These are phyloP conservation scores for Orthonevra nobilis DNA, from an alignment of 2,888 invertebrate genomes.

Conservation along the genomic window DNA sequence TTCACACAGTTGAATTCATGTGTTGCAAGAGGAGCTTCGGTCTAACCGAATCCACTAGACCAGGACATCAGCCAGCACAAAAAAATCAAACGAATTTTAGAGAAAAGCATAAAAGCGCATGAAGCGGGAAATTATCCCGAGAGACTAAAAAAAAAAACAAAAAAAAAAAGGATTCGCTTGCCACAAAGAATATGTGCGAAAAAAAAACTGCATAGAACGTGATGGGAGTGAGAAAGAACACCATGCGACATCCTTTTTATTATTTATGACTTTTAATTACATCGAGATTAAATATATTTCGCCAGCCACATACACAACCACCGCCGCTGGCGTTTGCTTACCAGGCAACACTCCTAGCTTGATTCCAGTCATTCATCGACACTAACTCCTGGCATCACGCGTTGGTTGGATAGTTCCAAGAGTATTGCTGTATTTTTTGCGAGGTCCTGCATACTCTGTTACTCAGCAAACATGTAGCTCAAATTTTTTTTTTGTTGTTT, in stretches of 20 bases:
- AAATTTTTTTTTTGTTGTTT: not conserved
- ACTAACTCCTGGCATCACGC: conserved; percentile 52
- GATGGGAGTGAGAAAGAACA: not conserved
- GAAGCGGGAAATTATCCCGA: conserved; percentile 54
- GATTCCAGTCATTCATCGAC: conserved; percentile 42
- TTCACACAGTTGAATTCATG: conserved; percentile 53
- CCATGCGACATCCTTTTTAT: conserved; percentile 63
- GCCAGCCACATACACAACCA: conserved; percentile 15
- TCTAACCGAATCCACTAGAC: conserved; percentile 20
- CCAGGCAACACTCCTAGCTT: no score
- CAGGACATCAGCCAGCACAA: not conserved
- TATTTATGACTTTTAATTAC: conserved; percentile 70
- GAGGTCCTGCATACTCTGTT: conserved; percentile 1
- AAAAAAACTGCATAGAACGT: conserved; percentile 9
- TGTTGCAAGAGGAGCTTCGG: conserved; percentile 7
- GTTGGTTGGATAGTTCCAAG: conserved; percentile 45
- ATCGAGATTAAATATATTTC: conserved; percentile 65
- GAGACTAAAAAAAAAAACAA: not conserved
- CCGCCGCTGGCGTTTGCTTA: not conserved
- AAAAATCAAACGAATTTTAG: not conserved
- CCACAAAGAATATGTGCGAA: no score
- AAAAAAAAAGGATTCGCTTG: not conserved
- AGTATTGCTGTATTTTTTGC: conserved; percentile 5
- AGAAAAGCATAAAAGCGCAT: conserved; percentile 31
- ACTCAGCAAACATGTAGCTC: not conserved